Percentiles rank a stretch among this genome's conserved stretches.
Evolutionary conservation across 2,888 invertebrate species (phyloP).

Genomic region (Metallyticus violacea): DNA sequence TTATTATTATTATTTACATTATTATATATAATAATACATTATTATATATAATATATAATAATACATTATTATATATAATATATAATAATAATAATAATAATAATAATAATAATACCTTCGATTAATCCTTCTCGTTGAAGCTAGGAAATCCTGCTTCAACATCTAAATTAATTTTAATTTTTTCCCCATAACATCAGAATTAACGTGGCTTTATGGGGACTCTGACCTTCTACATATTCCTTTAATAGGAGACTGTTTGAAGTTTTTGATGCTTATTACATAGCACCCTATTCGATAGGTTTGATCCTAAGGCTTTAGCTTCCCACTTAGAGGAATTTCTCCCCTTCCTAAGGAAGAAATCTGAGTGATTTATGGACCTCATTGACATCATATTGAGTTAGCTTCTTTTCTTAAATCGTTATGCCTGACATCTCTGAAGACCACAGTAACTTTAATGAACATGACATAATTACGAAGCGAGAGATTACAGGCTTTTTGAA

Average conservation of each 20-base stretch:
- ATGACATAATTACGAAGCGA: background rate
- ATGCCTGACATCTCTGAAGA: background rate
- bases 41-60: too few relatives aligned
- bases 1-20: too few relatives aligned
- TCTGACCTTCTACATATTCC: background rate
- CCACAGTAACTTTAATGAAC: background rate
- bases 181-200: too few relatives aligned
- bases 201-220: too few relatives aligned
- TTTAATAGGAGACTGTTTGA: background rate
- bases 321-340: background rate
- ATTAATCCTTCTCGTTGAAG: too few relatives aligned
- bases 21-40: too few relatives aligned
- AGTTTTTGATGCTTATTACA: background rate
- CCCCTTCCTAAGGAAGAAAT: background rate
- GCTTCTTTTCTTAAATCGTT: background rate
- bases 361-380: background rate
- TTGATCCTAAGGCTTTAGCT: background rate
- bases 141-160: too few relatives aligned
- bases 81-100: too few relatives aligned
- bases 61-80: too few relatives aligned
- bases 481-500: background rate
- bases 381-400: background rate
- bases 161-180: too few relatives aligned
- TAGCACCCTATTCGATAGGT: background rate
- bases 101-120: too few relatives aligned